These are phyloP conservation scores for Euplexia lucipara DNA, from an alignment of 2,888 invertebrate species.

Conservation along the genomic window DNA sequence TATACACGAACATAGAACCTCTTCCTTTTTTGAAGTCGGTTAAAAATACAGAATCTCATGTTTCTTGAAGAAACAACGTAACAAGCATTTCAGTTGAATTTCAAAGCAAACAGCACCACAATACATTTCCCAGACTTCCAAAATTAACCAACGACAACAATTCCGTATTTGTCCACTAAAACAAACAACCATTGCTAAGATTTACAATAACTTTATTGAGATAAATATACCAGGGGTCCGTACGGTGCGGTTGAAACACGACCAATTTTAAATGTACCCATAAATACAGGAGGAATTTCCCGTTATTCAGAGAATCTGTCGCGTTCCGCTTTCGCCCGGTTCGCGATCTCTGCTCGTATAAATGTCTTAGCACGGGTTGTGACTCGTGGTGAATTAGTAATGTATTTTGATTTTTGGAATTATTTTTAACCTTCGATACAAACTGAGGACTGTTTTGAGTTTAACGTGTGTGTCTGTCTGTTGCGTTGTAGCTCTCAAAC, in stretches of 20 bases:
- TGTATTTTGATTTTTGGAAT: conserved; percentile 22
- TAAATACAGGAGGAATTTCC: conserved; percentile 63
- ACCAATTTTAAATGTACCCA: conserved; percentile 60
- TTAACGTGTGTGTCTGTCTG: too few relatives aligned
- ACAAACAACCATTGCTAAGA: conserved; percentile 53
- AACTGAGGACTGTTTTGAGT: too few relatives aligned
- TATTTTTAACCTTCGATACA: not conserved
- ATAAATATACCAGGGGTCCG: conserved; percentile 52
- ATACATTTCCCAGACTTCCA: conserved; percentile 19
- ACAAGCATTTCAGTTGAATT: conserved; percentile 3
- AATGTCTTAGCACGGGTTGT: conserved; percentile 31
- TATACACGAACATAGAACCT: too few relatives aligned
- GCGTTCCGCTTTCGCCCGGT: conserved; percentile 47
- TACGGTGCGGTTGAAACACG: conserved; percentile 50
- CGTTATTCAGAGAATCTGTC: conserved; percentile 60
- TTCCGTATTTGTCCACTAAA: conserved; percentile 46
- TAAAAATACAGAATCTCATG: not conserved
- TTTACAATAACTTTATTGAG: conserved; percentile 62
- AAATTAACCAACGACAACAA: conserved; percentile 48
- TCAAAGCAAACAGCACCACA: conserved; percentile 26
- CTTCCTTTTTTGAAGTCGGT: too few relatives aligned
- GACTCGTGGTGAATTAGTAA: conserved; percentile 22
- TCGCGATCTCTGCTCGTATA: conserved; percentile 31
- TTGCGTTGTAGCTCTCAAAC: too few relatives aligned
- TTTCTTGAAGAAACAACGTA: not conserved